Evolutionary conservation across 2,888 invertebrate species (phyloP), one percentile per base, ranked within the genome.

Genomic region (Iphiclides podalirius): DNA sequence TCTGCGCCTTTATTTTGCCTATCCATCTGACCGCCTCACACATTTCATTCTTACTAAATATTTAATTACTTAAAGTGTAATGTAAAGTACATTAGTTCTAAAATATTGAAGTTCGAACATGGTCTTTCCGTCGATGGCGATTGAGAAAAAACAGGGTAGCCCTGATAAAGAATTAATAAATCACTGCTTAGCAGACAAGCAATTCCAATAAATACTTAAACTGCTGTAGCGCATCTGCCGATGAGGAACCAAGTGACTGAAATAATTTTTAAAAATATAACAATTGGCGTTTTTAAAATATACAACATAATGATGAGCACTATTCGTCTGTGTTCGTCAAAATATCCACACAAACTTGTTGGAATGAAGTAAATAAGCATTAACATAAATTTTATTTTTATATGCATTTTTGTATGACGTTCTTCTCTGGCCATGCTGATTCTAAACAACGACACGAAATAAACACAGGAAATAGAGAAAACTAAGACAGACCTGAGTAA

Each of bases 181-280:
- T 47, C 45, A 44, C 16, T 45, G 57, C 53, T 58, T 55, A 52
- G 58, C 62, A 68, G 75, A 78, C 73, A 55, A 76, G 76, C 79
- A 81, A 77, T 79, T 74, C 60, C 65, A 42, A 57, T 57, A 46
- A 40, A 37, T 45, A 47, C 61, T 60, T 59, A 56, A 63, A 59
- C 64, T 58, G 55, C 61, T 46, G 57, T 63, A 63, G 70, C 71
- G 67, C 72, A 71, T 75, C 71, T 69, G 67, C 67, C 62, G 65
- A 69, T 26, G 33, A 48, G 39, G 53, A 47, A 50, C 57, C 45
- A 58, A 71, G 66, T 65, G 64, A 71, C 73, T 70, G 71, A 77
- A 78, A 73, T 74, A 75, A 79, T 77, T 78, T 80, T 80, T 70
- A 84, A 85, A 85, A 82, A 83, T 83, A 84, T 79, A 79, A 76